phyloP scores from a whole-genome alignment of 2,797 vertebrate genomes.

The Acanthurus tractus region DNA sequence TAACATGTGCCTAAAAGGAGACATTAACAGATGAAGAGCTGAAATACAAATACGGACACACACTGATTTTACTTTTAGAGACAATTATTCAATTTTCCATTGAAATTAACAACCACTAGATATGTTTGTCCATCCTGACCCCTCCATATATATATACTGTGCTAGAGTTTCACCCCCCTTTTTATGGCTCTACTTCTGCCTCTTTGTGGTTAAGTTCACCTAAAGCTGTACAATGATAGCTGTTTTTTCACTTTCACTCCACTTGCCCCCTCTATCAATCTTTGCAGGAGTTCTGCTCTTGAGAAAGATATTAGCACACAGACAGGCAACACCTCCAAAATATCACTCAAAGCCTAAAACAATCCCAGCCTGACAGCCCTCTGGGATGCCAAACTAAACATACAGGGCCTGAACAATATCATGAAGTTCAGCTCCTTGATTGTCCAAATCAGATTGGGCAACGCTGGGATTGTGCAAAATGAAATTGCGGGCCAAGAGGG shows the following conservation, averaged over 20 bases:
- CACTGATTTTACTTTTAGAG: slow-evolving; percentile 21
- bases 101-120: slow-evolving; percentile 9
- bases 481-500: slow-evolving; percentile 61
- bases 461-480: slow-evolving; percentile 71
- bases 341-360: slow-evolving; percentile 59
- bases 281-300: slow-evolving; percentile 62
- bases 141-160: not conserved
- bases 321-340: slow-evolving; percentile 58
- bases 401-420: slow-evolving; percentile 58
- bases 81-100: slow-evolving; percentile 19
- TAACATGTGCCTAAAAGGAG: slow-evolving; percentile 37
- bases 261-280: slow-evolving; percentile 15
- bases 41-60: slow-evolving; percentile 14
- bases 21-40: not conserved
- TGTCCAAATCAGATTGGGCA: slow-evolving; percentile 77
- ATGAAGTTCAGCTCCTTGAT: slow-evolving; percentile 68
- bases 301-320: slow-evolving; percentile 73
- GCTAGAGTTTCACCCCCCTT: slow-evolving; percentile 6
- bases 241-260: slow-evolving; percentile 38
- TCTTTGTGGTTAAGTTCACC: slow-evolving; percentile 21
- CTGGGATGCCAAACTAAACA: slow-evolving; percentile 71
- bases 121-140: slow-evolving; percentile 3
- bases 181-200: not conserved
- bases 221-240: slow-evolving; percentile 32
- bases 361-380: slow-evolving; percentile 38